Percentiles rank a stretch among this genome's conserved stretches.
phyloP scores from a whole-genome alignment of 2,113 vertebrate species.

The Thinocorus orbignyianus region DNA sequence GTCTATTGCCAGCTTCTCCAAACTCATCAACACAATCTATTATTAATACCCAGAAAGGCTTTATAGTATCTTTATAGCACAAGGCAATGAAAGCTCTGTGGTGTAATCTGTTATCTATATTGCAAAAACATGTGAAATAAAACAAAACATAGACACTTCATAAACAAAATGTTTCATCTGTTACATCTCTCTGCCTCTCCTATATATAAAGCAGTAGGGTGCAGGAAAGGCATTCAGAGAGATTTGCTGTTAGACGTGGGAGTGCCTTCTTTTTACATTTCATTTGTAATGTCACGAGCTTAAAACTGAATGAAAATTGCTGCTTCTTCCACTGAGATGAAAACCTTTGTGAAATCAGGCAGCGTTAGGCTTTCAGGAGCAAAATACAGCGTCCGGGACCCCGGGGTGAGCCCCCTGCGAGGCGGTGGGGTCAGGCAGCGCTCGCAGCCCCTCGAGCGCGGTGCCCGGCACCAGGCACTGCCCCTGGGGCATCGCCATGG shows the following conservation, averaged over 20 bases:
- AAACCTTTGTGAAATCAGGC: background rate
- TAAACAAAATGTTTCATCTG: slow-evolving; percentile 80
- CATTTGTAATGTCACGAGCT: background rate
- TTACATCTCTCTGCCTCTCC: slow-evolving; percentile 71
- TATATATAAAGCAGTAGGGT: slow-evolving; percentile 79
- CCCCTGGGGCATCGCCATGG: background rate
- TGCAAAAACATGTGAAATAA: slow-evolving; percentile 79
- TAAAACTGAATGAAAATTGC: background rate
- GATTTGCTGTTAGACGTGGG: slow-evolving; percentile 67
- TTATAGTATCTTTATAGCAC: slow-evolving; percentile 72
- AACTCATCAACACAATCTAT: slow-evolving; percentile 86
- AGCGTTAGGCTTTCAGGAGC: background rate
- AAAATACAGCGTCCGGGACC: background rate
- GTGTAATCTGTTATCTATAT: slow-evolving; percentile 83
- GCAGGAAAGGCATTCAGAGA: slow-evolving; percentile 62
- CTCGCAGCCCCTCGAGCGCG: no score
- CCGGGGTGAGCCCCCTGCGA: fast-evolving
- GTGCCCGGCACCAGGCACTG: background rate
- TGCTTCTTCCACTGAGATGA: background rate
- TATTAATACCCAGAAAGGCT: slow-evolving; percentile 83
- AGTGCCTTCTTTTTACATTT: slow-evolving; percentile 46
- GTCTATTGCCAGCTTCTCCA: slow-evolving; percentile 83
- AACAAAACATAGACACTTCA: slow-evolving; percentile 77
- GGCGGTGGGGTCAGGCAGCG: no score
- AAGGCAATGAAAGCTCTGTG: slow-evolving; percentile 72